Base-by-base conservation (phyloP, 2,888 invertebrate species). In the Drosophila macrospina region DNA sequence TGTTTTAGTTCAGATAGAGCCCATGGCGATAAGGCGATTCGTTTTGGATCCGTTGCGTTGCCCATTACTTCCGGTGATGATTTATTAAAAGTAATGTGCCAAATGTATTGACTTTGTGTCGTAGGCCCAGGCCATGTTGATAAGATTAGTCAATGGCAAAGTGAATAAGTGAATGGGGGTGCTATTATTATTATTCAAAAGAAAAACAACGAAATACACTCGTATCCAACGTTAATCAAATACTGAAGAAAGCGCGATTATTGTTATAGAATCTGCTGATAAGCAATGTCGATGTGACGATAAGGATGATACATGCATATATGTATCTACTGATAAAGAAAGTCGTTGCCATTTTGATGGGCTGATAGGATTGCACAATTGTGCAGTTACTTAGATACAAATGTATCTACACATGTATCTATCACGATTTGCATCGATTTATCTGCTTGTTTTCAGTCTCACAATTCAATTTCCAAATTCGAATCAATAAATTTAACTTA, bases 11-110 rank as follows among this genome's bases (percentile, higher is more conserved):
- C 30, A 45, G 47, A 69, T 62, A 62, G 52, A 16, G 16, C 26
- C 51, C 24, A 26, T 30, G 1, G 37, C 39, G 86, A 87, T 82
- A 82, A 73, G 62, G 28, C 39, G 45, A 41, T 39, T 36, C 34
- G 44, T 47, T 11, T 28, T 32, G 57, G 51, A 59, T 67, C 55
- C 62, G 52, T 26, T 48, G 47, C 11, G 34, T 62, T 62, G 54
- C 32, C 10, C 42, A 54, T 15, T 24, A 82, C 88, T 83, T 83
- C 83, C 83, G 83, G 61, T 78, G 84, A 74, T 80, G 84, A 86
- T 77, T 78, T 78, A 78, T 1, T 50, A 54, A 20, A 16, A 15
- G 5, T 16, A 52, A 52, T 42, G 47, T 73, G 59, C 45, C 59
- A 48, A 66, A 76, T 66, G 56, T 63, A 52, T 61, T 62, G 55